Conservation (phyloP, 2,113 vertebrate species). For the Pavo muticus region DNA sequence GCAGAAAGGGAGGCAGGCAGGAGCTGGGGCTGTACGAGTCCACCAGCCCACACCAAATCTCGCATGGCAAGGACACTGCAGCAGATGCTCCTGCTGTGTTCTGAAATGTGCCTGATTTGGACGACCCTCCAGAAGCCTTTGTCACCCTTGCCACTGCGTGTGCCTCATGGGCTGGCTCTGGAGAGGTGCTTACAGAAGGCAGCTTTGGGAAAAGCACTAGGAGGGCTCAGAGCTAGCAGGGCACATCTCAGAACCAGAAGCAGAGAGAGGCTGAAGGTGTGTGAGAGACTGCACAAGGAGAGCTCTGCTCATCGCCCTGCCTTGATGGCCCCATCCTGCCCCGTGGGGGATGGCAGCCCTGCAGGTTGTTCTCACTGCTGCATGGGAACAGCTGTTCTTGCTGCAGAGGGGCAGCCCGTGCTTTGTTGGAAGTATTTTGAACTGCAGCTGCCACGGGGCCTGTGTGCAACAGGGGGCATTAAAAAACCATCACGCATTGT, state of each 20-base stretch:
- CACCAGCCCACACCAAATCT: neutral
- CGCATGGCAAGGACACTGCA: neutral
- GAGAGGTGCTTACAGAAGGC: neutral
- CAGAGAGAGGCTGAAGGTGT: neutral
- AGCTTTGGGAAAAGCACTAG: neutral
- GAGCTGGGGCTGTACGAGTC: fast-evolving
- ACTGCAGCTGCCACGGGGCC: neutral
- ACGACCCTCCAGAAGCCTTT: neutral
- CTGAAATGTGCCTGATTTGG: fast-evolving
- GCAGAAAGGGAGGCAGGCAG: neutral
- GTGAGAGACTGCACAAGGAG: no score
- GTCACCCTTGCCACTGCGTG: neutral
- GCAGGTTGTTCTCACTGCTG: neutral
- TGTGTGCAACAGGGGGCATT: neutral
- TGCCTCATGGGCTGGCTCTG: neutral
- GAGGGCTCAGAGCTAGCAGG: neutral
- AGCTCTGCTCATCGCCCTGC: fast-evolving
- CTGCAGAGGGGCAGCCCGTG: fast-evolving
- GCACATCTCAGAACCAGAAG: fast-evolving
- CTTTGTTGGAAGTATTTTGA: neutral
- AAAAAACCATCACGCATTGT: neutral
- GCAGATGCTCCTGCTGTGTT: neutral
- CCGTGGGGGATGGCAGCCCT: neutral
- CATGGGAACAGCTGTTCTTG: neutral
- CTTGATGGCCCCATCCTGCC: neutral